Base-by-base conservation (phyloP, 2,888 invertebrate genomes). In the Lasius platythorax region DNA sequence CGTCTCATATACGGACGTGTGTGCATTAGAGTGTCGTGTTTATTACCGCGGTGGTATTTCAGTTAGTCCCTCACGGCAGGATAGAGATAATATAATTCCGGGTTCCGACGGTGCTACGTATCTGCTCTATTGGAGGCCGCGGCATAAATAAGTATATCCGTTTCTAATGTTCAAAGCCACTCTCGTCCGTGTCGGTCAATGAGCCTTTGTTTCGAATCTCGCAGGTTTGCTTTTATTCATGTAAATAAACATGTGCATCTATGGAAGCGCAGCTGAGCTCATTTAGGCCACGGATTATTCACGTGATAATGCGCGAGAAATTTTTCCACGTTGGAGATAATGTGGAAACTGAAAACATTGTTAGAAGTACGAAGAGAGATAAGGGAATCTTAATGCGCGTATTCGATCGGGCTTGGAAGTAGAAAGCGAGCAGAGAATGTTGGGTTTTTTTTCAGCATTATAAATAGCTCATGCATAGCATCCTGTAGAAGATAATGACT, bases 81-180 rank as follows among this genome's bases (percentile, higher is more conserved):
- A 86, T 82, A 18, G 46, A 92, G 93, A 93, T 93, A 93, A 93
- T 88, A 92, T 91, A 93, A 93, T 93, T 93, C 91, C 87, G 89
- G 87, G 83, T 85, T 87, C 86, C 75, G 64, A 72, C 86, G 87
- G 82, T 87, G 61, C 43, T 81, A 86, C 86, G 85, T 93, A 92
- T 92, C 91, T 91, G 88, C 89, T 91, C 93, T 93, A 94, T 94
- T 92, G 92, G 88, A 82, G 87, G 87, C 90, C 88, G 89, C 75
- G 90, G 90, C 92, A 90, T 93, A 94, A 94, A 94, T 90, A 94
- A 94, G 93, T 90, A 93, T 90, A 91, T 91, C 87, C 88, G 61
- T 73, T 79, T 90, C 89, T 93, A 94, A 94, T 92, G 93, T 90
- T 87, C 88, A 70, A 89, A 90, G 56, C 83, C 89, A 90, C 90